Evolutionary conservation across 64 coral and sea anemone species (phyloP).

Genomic region (Pocillopora verrucosa): DNA sequence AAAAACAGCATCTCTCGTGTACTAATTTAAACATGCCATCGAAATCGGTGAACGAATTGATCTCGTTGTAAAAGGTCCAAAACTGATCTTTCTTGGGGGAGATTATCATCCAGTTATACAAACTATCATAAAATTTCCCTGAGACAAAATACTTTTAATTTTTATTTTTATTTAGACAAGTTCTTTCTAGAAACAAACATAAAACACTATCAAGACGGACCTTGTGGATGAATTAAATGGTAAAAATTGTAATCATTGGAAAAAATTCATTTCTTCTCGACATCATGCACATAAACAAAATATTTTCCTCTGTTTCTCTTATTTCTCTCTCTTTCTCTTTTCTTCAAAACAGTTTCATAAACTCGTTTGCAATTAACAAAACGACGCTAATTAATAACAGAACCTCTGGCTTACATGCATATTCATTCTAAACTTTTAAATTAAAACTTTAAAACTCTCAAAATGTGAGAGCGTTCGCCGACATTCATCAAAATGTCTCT

Average conservation of each 20-base stretch:
- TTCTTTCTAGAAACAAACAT: too few relatives aligned
- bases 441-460: background rate
- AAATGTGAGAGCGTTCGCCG: too few relatives aligned
- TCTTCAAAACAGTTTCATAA: background rate
- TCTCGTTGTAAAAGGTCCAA: background rate
- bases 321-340: background rate
- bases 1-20: background rate
- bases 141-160: too few relatives aligned
- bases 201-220: too few relatives aligned
- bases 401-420: background rate
- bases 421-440: background rate
- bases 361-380: background rate
- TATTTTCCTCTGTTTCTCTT: background rate
- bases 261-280: too few relatives aligned
- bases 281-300: too few relatives aligned
- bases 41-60: background rate
- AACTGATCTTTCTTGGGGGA: background rate
- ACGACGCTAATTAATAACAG: background rate
- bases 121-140: background rate
- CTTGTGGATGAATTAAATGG: too few relatives aligned
- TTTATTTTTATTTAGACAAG: too few relatives aligned
- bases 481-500: background rate
- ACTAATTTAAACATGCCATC: background rate
- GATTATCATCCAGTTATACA: background rate
- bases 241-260: too few relatives aligned